Conservation (phyloP, 1,140 invertebrate genomes). For the Spodoptera frugiperda region DNA sequence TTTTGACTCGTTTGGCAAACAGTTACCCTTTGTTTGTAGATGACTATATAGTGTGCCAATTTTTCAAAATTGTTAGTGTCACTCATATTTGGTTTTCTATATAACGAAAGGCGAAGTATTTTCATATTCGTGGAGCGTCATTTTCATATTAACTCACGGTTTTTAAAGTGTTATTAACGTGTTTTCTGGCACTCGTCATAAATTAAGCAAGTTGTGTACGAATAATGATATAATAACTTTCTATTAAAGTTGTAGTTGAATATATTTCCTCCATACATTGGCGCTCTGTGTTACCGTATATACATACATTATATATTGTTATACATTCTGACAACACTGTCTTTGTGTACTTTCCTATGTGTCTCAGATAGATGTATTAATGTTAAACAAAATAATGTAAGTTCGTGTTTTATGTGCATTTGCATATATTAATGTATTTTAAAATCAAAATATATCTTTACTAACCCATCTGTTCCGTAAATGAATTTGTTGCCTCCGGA, state of each 20-base stretch:
- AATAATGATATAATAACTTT: neutral
- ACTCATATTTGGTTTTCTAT: neutral
- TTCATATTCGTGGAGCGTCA: neutral
- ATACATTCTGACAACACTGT: neutral
- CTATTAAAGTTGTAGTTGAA: no score
- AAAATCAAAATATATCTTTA: neutral
- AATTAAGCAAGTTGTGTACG: no score
- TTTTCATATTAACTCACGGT: no score
- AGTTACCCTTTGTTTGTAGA: neutral
- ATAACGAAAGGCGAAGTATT: neutral
- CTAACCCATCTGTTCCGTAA: neutral
- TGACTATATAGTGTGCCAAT: conserved; percentile 3
- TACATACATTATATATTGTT: neutral
- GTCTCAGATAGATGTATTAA: conserved; percentile 6
- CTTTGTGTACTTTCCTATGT: neutral
- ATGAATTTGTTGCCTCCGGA: conserved; percentile 19
- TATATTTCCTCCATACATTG: no score
- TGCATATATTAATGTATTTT: conserved; percentile 14
- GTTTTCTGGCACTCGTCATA: no score
- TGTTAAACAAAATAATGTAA: conserved; percentile 17
- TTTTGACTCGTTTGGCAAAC: neutral
- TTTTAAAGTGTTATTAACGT: no score
- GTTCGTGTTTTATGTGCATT: conserved; percentile 17
- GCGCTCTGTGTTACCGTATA: neutral
- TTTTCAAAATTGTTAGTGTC: neutral